Conservation (phyloP, 1,140 invertebrate species). For the Dendrolimus kikuchii region DNA sequence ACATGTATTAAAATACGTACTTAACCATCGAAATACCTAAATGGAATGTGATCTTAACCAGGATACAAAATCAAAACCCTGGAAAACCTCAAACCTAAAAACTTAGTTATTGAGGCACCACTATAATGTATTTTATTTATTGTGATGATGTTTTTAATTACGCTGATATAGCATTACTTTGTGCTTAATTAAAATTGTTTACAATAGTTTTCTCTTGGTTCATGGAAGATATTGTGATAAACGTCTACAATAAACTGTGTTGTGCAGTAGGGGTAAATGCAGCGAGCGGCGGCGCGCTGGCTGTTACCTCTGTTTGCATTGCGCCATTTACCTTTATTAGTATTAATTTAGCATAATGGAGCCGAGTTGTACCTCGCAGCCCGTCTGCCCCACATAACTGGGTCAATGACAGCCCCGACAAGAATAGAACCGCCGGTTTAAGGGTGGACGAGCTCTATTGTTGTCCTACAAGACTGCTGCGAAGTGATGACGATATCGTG, state of each 20-base stretch:
- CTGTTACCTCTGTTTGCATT: conserved; percentile 26
- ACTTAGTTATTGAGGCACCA: no score
- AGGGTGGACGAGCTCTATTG: conserved; percentile 43
- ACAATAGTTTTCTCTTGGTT: no score
- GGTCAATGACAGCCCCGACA: conserved; percentile 49
- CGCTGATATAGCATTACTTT: no score
- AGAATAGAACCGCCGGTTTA: conserved; percentile 45
- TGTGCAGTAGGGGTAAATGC: conserved; percentile 8
- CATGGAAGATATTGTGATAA: conserved; percentile 8
- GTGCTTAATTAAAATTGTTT: no score
- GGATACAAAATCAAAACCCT: no score
- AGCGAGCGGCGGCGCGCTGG: conserved; percentile 20
- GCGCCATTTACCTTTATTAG: conserved; percentile 46
- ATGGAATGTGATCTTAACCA: no score
- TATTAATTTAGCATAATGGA: conserved; percentile 37
- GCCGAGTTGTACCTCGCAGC: conserved; percentile 30
- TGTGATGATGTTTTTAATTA: no score
- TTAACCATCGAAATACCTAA: no score
- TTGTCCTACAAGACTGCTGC: conserved; percentile 15
- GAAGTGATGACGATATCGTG: conserved; percentile 12
- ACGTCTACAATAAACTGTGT: conserved; percentile 6
- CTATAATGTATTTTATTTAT: no score
- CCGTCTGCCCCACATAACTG: conserved; percentile 31
- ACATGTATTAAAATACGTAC: no score
- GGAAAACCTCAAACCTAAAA: no score